A percentile compares a stretch with the other conserved stretches of the same genome.
These are phyloP conservation scores for Eriocheir sinensis DNA, from an alignment of 1,140 invertebrate genomes.

Conservation along the genomic window DNA sequence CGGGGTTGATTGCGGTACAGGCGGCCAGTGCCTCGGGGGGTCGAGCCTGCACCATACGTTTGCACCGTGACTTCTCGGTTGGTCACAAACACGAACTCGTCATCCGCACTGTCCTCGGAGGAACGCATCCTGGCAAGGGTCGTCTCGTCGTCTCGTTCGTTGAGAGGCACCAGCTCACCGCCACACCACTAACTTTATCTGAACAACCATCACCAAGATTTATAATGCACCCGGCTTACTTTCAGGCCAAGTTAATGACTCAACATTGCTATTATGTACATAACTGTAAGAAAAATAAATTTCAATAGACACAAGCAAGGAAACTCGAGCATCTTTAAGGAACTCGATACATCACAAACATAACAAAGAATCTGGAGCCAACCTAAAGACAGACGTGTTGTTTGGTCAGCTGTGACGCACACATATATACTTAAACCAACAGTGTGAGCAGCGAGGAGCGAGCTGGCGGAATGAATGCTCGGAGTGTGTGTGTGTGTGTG, in stretches of 20 bases:
- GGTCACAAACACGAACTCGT: slow-evolving; percentile 76
- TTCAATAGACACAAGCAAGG: slow-evolving; percentile 11
- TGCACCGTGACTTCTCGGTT: slow-evolving; percentile 49
- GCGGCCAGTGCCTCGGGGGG: neutral
- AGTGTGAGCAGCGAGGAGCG: neutral
- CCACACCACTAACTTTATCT: neutral
- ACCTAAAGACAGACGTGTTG: neutral
- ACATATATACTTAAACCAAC: too few species aligned
- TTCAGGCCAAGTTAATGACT: too few species aligned
- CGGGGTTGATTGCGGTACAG: slow-evolving; percentile 30
- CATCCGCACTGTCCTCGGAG: slow-evolving; percentile 74
- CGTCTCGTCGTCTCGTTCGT: neutral
- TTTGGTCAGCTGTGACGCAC: neutral
- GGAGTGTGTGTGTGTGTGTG: slow-evolving; percentile 41
- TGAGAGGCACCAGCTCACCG: neutral
- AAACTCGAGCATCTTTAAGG: too few species aligned
- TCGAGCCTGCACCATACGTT: too few species aligned
- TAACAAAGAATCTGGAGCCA: neutral
- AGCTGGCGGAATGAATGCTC: neutral
- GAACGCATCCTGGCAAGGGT: slow-evolving; percentile 54
- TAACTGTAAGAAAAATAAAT: slow-evolving; percentile 5
- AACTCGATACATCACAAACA: neutral
- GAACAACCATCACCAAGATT: neutral
- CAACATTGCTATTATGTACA: too few species aligned
- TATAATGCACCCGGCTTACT: neutral